These are phyloP conservation scores for Lycophotia porphyrea DNA, from an alignment of 2,888 invertebrate species.

Conservation along the genomic window DNA sequence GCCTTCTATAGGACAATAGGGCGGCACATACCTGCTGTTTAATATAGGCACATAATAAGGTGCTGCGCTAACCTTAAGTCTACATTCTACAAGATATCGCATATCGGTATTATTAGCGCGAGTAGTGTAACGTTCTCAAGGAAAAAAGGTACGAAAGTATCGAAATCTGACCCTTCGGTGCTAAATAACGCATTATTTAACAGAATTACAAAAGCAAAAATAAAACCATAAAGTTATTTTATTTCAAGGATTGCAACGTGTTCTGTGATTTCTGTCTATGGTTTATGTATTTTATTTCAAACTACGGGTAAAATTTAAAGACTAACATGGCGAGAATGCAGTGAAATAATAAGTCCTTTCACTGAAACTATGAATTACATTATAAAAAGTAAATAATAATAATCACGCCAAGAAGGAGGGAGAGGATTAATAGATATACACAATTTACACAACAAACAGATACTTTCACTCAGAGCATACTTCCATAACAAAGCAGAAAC, in stretches of 20 bases:
- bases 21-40: slow-evolving; percentile 22
- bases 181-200: slow-evolving; percentile 12
- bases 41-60: slow-evolving; percentile 34
- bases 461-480: too few relatives aligned
- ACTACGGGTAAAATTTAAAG: not conserved
- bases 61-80: slow-evolving; percentile 52
- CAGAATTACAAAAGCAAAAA: not conserved
- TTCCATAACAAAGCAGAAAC: too few relatives aligned
- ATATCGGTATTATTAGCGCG: slow-evolving; percentile 60
- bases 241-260: not conserved
- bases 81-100: slow-evolving; percentile 63
- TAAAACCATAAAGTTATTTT: not conserved
- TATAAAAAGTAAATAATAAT: not conserved
- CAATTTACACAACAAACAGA: too few relatives aligned
- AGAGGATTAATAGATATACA: too few relatives aligned
- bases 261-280: not conserved
- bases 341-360: not conserved
- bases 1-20: slow-evolving; percentile 59
- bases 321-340: not conserved
- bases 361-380: not conserved
- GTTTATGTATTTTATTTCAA: not conserved
- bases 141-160: slow-evolving; percentile 54
- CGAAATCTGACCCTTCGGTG: slow-evolving; percentile 52
- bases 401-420: too few relatives aligned
- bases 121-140: slow-evolving; percentile 57